These are phyloP conservation scores for Bombyx mandarina DNA, from an alignment of 1,140 invertebrate genomes.

Conservation along the genomic window DNA sequence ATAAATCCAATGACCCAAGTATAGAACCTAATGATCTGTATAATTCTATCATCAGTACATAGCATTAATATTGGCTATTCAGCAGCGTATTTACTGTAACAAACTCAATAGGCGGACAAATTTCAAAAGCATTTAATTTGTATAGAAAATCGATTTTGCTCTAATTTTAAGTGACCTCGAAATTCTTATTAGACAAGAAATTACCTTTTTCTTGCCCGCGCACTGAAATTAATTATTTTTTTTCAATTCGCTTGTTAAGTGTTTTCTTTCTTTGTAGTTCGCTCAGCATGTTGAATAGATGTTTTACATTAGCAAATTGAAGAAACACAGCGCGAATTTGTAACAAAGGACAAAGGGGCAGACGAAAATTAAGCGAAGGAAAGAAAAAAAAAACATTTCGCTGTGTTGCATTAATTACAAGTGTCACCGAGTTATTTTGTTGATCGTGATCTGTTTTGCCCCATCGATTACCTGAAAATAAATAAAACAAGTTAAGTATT, in stretches of 20 bases:
- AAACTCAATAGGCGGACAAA: background rate
- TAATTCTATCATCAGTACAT: no score
- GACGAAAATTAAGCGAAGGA: background rate
- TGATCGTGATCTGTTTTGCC: background rate
- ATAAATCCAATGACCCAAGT: no score
- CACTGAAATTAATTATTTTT: constrained; percentile 2
- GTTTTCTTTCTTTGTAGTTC: constrained; percentile 6
- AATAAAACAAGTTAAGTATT: constrained; percentile 1
- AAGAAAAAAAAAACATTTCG: constrained; percentile 3
- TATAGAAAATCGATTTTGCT: background rate
- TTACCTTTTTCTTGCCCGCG: background rate
- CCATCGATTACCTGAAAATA: constrained; percentile 16
- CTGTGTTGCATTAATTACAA: constrained; percentile 2
- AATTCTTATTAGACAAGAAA: background rate
- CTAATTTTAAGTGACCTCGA: constrained; percentile 1
- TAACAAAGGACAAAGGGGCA: background rate
- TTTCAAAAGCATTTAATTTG: constrained; percentile 2
- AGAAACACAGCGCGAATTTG: background rate
- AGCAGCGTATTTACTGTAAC: no score
- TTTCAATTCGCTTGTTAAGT: background rate
- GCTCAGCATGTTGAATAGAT: background rate
- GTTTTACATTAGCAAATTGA: background rate
- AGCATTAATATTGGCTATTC: no score
- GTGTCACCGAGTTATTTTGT: background rate
- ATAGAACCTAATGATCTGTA: no score